A percentile compares a stretch with the other conserved stretches of the same genome.
phyloP scores from a whole-genome alignment of 2,797 vertebrate genomes.

The Apogon hyalosoma region DNA sequence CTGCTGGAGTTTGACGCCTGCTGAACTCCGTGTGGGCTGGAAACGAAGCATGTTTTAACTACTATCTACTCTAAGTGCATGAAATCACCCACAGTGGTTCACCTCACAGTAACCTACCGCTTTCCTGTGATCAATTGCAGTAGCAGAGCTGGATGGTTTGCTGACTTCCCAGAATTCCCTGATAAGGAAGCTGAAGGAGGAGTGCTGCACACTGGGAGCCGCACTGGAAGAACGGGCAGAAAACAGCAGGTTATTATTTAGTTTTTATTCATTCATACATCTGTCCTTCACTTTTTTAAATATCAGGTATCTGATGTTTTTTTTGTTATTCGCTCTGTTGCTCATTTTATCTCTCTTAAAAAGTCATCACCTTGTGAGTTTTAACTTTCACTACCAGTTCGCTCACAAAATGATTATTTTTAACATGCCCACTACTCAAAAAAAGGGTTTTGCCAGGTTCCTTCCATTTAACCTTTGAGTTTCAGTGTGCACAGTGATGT shows the following conservation, averaged over 20 bases:
- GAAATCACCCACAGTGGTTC: background rate
- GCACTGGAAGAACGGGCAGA: slow-evolving; percentile 87
- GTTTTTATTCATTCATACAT: slow-evolving; percentile 3
- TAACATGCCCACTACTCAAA: no score
- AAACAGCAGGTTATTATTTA: slow-evolving; percentile 84
- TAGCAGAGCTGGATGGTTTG: slow-evolving; percentile 87
- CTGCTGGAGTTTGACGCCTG: background rate
- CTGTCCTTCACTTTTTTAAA: background rate
- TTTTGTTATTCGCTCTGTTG: background rate
- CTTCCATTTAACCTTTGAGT: no score
- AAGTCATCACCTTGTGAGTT: no score
- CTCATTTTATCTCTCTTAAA: no score
- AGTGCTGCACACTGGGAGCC: slow-evolving; percentile 85
- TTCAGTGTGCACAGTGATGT: no score
- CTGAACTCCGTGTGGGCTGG: slow-evolving; percentile 2
- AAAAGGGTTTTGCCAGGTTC: no score
- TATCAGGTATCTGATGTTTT: slow-evolving; percentile 6
- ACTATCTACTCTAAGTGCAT: slow-evolving; percentile 3
- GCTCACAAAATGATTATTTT: no score
- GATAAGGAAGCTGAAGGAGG: slow-evolving; percentile 90
- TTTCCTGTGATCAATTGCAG: slow-evolving; percentile 81
- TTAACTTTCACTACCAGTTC: no score
- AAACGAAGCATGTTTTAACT: slow-evolving; percentile 2
- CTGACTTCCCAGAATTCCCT: slow-evolving; percentile 91
- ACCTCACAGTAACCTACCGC: slow-evolving; percentile 21